phyloP scores from a whole-genome alignment of 2,113 vertebrate species.

The Semicossyphus pulcher region DNA sequence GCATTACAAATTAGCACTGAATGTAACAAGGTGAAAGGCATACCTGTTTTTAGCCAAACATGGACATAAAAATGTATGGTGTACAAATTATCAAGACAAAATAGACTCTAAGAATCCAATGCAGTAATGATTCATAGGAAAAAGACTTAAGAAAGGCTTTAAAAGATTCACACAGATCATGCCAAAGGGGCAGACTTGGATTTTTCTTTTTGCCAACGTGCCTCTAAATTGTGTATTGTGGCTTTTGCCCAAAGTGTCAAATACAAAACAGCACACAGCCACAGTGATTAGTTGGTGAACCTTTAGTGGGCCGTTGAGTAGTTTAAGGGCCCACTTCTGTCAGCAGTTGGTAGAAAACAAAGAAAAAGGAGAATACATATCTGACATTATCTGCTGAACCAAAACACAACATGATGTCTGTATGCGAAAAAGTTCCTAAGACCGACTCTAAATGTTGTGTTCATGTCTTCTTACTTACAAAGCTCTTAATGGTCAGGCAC shows the following conservation, averaged over 20 bases:
- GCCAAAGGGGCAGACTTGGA: not conserved
- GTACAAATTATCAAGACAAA: not conserved
- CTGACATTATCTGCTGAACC: no score
- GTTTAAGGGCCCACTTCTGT: no score
- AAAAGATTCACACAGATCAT: not conserved
- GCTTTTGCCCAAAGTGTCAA: no score
- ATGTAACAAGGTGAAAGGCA: not conserved
- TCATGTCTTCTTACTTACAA: no score
- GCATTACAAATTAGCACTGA: slow-evolving; percentile 3
- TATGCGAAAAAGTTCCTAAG: no score
- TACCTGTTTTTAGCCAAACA: not conserved
- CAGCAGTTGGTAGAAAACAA: no score
- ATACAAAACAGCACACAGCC: not conserved
- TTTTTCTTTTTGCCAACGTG: not conserved
- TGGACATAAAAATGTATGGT: not conserved
- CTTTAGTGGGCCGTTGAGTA: not conserved
- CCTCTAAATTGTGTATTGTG: no score
- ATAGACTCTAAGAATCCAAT: not conserved
- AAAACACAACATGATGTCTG: no score
- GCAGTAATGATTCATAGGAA: not conserved
- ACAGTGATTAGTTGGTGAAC: not conserved
- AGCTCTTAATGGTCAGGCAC: no score
- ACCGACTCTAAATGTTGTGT: no score
- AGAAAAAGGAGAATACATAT: no score
- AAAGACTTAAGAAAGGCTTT: not conserved